These are phyloP conservation scores for Micromesistius poutassou DNA, from an alignment of 2,797 vertebrate species.

Conservation along the genomic window DNA sequence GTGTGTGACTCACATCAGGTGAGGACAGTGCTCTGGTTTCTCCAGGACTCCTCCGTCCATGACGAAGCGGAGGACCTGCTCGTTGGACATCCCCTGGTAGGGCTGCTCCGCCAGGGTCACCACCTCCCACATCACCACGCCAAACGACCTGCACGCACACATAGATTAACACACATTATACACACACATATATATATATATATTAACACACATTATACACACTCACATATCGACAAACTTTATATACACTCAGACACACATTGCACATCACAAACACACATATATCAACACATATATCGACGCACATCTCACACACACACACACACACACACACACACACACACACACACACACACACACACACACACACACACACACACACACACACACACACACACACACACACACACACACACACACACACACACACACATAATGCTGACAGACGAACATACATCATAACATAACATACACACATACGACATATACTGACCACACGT, in stretches of 20 bases:
- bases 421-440: neutral
- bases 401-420: neutral
- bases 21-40: conserved; percentile 93
- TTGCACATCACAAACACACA: too few species aligned
- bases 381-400: neutral
- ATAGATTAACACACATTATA: neutral
- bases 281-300: conserved; percentile 3
- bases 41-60: conserved; percentile 97
- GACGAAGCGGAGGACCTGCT: conserved; percentile 97
- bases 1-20: conserved; percentile 86
- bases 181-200: neutral
- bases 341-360: neutral
- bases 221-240: too few species aligned
- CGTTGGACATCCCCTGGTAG: conserved; percentile 96
- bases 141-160: conserved; percentile 77
- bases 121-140: conserved; percentile 96
- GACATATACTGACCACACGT: conserved; percentile 85
- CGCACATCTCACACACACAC: too few species aligned
- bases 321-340: conserved; percentile 2
- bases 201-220: neutral
- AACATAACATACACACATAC: neutral
- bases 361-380: neutral
- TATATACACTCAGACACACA: conserved; percentile 1
- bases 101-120: conserved; percentile 93
- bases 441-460: neutral